A percentile compares a stretch with the other conserved stretches of the same genome.
These are phyloP conservation scores for Bubo scandiacus DNA, from an alignment of 2,113 vertebrate genomes.

Conservation along the genomic window DNA sequence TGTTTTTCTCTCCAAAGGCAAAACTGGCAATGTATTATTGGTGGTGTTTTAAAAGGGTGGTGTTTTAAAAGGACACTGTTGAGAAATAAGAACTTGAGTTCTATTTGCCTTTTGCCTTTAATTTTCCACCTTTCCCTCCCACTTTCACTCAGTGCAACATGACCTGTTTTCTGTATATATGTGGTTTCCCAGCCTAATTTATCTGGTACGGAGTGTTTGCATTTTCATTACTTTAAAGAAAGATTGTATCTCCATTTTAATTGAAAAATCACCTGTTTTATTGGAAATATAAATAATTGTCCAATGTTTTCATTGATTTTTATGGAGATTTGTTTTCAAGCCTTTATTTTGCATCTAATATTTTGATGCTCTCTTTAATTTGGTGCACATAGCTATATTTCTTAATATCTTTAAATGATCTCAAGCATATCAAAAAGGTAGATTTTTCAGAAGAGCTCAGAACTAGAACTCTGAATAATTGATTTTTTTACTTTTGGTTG, in stretches of 20 bases:
- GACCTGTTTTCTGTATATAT: slow-evolving; percentile 42
- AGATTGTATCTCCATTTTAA: slow-evolving; percentile 41
- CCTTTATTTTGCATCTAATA: background rate
- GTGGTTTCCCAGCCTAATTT: slow-evolving; percentile 23
- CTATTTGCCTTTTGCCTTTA: slow-evolving; percentile 10
- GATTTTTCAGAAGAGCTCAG: slow-evolving; percentile 34
- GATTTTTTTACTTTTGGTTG: background rate
- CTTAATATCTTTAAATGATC: slow-evolving; percentile 29
- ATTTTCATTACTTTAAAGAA: slow-evolving; percentile 44
- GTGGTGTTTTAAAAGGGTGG: too few species aligned
- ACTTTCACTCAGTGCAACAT: background rate
- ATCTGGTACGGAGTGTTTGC: background rate
- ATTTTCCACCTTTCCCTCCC: background rate
- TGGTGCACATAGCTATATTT: background rate
- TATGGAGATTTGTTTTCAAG: slow-evolving; percentile 16
- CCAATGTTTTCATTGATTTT: background rate
- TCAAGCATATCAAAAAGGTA: slow-evolving; percentile 19
- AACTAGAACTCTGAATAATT: slow-evolving; percentile 33
- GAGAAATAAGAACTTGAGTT: slow-evolving; percentile 1
- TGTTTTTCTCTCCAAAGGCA: slow-evolving; percentile 13
- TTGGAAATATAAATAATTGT: slow-evolving; percentile 22
- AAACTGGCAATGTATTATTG: background rate
- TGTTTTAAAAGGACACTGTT: background rate
- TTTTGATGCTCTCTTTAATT: slow-evolving; percentile 17
- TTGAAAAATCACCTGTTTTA: slow-evolving; percentile 36